Percentiles rank a stretch among this genome's conserved stretches.
Conservation (phyloP, 2,113 vertebrate genomes). For the Crotalus helleri region DNA sequence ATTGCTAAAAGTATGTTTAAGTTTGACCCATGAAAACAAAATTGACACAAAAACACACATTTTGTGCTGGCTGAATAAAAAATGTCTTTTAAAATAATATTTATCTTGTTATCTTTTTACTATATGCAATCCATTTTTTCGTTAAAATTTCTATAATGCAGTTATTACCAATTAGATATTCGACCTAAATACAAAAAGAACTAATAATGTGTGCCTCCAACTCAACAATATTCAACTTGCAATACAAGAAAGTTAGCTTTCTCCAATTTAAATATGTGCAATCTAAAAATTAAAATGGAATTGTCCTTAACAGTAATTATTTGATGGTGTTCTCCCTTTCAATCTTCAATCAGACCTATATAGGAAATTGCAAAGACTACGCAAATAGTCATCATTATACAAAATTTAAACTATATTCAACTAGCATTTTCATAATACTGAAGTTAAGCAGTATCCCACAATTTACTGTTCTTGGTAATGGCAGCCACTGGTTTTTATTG, state of each 20-base stretch:
- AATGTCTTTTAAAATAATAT: neutral
- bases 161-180: neutral
- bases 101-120: neutral
- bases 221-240: constrained; percentile 33
- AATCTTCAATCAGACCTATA: neutral
- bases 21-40: neutral
- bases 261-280: neutral
- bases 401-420: neutral
- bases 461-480: neutral
- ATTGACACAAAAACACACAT: neutral
- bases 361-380: neutral
- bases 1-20: neutral
- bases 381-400: neutral
- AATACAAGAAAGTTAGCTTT: constrained; percentile 22
- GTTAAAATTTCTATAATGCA: too few relatives aligned
- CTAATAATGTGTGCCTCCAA: constrained; percentile 16
- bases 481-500: neutral
- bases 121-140: neutral
- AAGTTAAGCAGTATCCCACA: neutral
- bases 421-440: neutral
- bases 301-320: neutral
- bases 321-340: neutral
- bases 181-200: neutral
- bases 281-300: neutral
- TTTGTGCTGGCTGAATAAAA: neutral